These are phyloP conservation scores for Drosophila burlai DNA, from an alignment of 1,140 invertebrate genomes.

Conservation along the genomic window DNA sequence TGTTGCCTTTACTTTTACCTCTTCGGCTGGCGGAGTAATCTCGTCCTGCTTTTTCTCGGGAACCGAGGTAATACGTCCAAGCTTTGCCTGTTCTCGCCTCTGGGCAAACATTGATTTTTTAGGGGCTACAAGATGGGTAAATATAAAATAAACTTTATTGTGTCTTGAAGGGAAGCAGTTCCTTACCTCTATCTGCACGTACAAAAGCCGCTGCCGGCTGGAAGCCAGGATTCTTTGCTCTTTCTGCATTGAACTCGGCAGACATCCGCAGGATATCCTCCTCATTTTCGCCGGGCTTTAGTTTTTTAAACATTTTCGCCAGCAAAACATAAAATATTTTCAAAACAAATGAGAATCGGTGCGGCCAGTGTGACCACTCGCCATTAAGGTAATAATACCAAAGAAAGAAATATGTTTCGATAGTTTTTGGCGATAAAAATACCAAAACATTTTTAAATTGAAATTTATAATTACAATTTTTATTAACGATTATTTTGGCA, in stretches of 20 bases:
- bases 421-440: neutral
- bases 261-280: constrained; percentile 90
- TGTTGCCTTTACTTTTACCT: neutral
- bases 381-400: neutral
- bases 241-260: constrained; percentile 88
- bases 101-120: constrained; percentile 78
- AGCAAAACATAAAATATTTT: constrained; percentile 13
- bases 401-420: too few species aligned
- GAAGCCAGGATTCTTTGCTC: constrained; percentile 85
- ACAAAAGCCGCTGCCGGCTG: constrained; percentile 88
- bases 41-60: neutral
- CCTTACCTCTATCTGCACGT: constrained; percentile 85
- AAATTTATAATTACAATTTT: neutral
- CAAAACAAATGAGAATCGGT: constrained; percentile 17
- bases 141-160: neutral
- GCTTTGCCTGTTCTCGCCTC: constrained; percentile 67
- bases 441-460: neutral
- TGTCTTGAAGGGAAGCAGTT: neutral
- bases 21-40: neutral
- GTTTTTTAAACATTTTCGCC: constrained; percentile 87
- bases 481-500: neutral
- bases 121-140: constrained; percentile 21
- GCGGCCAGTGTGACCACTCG: neutral
- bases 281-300: constrained; percentile 88
- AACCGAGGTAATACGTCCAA: constrained; percentile 19